Percentiles rank a stretch among this genome's conserved stretches.
Evolutionary conservation across 2,113 vertebrate species (phyloP).

Genomic region (Tauraco erythrolophus): DNA sequence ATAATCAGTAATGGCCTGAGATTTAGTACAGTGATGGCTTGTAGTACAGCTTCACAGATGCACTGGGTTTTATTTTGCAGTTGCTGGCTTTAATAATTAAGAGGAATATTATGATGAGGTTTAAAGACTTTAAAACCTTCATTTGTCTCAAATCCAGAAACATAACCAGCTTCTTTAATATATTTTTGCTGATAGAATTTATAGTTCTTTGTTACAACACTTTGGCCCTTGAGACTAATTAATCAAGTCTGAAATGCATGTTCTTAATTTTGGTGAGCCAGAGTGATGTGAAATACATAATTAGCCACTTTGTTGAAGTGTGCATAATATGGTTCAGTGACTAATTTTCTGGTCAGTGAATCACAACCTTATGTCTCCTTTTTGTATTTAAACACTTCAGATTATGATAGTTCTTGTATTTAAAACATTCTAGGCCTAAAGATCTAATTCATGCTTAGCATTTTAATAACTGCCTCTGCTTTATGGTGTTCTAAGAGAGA

Average conservation of each 20-base stretch:
- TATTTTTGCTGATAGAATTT: background rate
- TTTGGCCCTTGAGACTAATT: background rate
- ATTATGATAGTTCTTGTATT: background rate
- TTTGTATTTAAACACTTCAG: slow-evolving; percentile 3
- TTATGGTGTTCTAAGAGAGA: background rate
- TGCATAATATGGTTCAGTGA: background rate
- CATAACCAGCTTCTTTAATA: background rate
- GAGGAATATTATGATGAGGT: background rate
- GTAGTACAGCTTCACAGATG: background rate
- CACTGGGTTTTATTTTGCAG: background rate
- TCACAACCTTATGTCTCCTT: slow-evolving; percentile 27
- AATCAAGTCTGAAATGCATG: slow-evolving; percentile 3
- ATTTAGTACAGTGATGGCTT: background rate
- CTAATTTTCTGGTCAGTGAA: slow-evolving; percentile 53
- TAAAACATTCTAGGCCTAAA: background rate
- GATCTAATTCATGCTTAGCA: background rate
- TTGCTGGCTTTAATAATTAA: background rate
- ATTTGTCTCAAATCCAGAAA: background rate
- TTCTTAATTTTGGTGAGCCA: slow-evolving; percentile 26
- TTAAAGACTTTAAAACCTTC: background rate
- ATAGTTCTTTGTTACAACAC: background rate
- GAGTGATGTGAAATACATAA: background rate
- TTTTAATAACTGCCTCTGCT: background rate
- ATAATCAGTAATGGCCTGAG: background rate
- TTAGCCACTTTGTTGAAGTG: slow-evolving; percentile 33